Evolutionary conservation across 2,888 invertebrate species (phyloP).

Genomic region (Aleiodes alternator): DNA sequence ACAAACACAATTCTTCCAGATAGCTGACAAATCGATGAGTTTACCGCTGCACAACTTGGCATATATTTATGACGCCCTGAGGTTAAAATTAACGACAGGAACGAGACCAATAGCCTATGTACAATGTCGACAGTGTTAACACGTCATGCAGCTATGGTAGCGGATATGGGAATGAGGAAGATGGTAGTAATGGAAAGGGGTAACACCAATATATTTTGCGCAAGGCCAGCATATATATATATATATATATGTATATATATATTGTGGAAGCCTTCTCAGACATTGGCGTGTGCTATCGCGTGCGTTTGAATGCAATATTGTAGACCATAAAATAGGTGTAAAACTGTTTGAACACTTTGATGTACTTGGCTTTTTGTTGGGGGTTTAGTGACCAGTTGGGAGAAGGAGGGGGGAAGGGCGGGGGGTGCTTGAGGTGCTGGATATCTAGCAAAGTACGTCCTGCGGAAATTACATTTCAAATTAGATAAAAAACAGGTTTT

Average conservation of each 20-base stretch:
- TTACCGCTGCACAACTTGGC: no score
- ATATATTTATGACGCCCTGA: neutral
- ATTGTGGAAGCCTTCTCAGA: conserved; percentile 39
- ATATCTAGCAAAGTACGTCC: neutral
- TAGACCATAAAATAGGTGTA: conserved; percentile 69
- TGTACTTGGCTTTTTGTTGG: conserved; percentile 47
- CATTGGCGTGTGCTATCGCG: conserved; percentile 66
- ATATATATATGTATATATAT: neutral
- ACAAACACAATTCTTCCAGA: neutral
- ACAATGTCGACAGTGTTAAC: conserved; percentile 19
- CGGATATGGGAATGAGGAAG: neutral
- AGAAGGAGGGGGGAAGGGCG: neutral
- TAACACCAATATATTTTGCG: conserved; percentile 22
- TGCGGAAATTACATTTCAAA: neutral
- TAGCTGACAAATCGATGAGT: no score
- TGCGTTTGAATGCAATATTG: conserved; percentile 68
- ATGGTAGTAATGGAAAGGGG: neutral
- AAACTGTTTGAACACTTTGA: conserved; percentile 65
- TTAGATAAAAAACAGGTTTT: no score
- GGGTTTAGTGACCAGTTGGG: conserved; percentile 22
- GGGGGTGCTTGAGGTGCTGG: neutral
- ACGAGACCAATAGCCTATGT: conserved; percentile 16
- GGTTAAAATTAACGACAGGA: conserved; percentile 27
- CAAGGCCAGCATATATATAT: neutral
- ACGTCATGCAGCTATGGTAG: neutral